Evolutionary conservation across 53 echinoderm and acorn worm species (phyloP), one percentile per base, ranked within the genome.

Genomic region (Paracentrotus lividus): DNA sequence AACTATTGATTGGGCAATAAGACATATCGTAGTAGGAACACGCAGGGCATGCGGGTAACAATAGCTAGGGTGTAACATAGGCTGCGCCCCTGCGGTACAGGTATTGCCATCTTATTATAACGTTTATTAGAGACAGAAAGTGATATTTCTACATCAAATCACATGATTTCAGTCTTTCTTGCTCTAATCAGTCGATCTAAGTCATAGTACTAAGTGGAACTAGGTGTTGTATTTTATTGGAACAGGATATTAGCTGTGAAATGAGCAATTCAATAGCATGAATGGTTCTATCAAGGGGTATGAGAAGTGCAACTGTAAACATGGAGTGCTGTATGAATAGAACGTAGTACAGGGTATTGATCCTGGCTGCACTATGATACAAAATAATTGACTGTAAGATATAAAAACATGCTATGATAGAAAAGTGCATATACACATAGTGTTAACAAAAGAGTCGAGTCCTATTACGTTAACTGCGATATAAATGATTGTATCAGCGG

Each of bases 221-320:
- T 72, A 40, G 20, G 40, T 40, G 72, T 1, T 29, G 66, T 31
- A n/a, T 52, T 9, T 72, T 72, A 38, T 72, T 72, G 15, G 72
- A 72, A 72, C 72, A 38, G 72, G 72, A 72, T 72, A 72, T 72
- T 72, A 72, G 40, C 13, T 38, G 72, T 72, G 72, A 40, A 72
- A 40, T 40, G 40, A 72, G 40, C 1, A 72, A 72, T 2, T 18
- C 21, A 36, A 18, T 36, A 72, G 38, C 18, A 72, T 72, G 72
- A 72, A 72, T 72, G 72, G 7, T 14, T 5, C 69, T 32, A 38
- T 72, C 72, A 72, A 14, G 40, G 20, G 20, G 1, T 16, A 20
- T 72, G 72, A 40, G 40, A 38, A 72, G 72, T 40, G 72, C 72
- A 36, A 38, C 36, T 72, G 38, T 72, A 72, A 72, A 72, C 72